phyloP scores from a whole-genome alignment of 2,888 invertebrate species.

The Parelbella ahira region DNA sequence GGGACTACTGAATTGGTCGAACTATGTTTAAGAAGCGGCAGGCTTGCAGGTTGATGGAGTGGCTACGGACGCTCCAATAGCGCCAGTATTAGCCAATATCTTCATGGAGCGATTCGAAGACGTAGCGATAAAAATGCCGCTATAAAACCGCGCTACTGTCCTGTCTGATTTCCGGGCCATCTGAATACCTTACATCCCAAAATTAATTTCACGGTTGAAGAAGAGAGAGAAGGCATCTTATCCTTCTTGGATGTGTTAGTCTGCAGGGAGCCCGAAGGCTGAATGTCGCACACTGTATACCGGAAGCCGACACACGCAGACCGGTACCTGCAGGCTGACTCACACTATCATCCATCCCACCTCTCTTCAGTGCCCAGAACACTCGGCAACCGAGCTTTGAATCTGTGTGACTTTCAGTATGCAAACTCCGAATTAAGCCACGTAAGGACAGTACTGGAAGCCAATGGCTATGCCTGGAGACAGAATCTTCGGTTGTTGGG shows the following conservation, averaged over 20 bases:
- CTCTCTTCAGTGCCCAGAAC: not conserved
- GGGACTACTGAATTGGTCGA: no score
- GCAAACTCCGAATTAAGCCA: not conserved
- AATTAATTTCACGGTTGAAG: no score
- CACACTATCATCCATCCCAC: not conserved
- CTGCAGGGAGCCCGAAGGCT: not conserved
- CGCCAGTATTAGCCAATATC: no score
- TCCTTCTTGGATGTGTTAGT: not conserved
- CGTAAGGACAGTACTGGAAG: not conserved
- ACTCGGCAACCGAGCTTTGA: not conserved
- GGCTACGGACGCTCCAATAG: no score
- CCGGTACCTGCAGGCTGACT: not conserved
- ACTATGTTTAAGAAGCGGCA: no score
- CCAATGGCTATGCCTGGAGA: slow-evolving; percentile 1
- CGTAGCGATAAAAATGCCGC: no score
- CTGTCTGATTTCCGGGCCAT: no score
- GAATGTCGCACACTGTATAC: not conserved
- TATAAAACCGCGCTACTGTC: no score
- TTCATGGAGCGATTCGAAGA: no score
- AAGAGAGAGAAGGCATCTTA: no score
- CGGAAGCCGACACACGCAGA: not conserved
- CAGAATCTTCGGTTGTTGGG: not conserved
- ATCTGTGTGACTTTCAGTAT: not conserved
- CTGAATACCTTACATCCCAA: no score
- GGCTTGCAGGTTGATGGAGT: no score